Evolutionary conservation across 2,113 vertebrate genomes (phyloP), one percentile per base, ranked within the genome.

Genomic region (Dipodomys stephensi): DNA sequence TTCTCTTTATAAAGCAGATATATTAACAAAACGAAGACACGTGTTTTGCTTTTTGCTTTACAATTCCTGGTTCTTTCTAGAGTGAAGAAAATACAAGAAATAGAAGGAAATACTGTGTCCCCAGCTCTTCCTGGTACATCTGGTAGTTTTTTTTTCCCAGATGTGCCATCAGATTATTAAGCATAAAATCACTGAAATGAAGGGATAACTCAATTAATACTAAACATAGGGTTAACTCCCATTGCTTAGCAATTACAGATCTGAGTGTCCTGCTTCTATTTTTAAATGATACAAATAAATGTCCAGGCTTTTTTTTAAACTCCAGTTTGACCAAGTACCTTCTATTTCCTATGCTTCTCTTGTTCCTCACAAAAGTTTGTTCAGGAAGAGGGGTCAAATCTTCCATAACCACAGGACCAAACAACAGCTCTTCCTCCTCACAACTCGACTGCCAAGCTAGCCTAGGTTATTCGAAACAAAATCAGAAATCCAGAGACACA

Each of bases 381-480:
- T 71, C 11, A 16, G 27, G 23, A 68, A 30, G 15, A 85, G 15
- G 6, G 4, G 13, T 44, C n/a, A 71, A n/a, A 1, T 32, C 23
- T 39, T 88, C 5, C 0, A n/a, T 25, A 73, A 1, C 1, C 10
- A 0, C 10, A 28, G 69, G 49, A 64, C n/a, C 1, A 62, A 7
- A 6, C 60, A 4, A 28, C 15, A 76, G 2, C 10, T 44, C 87
- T 77, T 76, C 57, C 22, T 60, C 22, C 35, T 88, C 20, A 7
- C 1, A 78, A 57, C 12, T 10, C 30, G 10, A 65, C 0, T n/a
- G 18, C 30, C 19, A 27, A 5, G 32, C 8, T 4, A 67, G 68
- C 49, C 53, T 73, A n/a, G 80, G 9, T 22, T 83, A 39, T 64
- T 25, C 62, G 7, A 64, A 64, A 64, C 8, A 64, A 64, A 64